Evolutionary conservation across 1,140 invertebrate genomes (phyloP), one percentile per base, ranked within the genome.

Genomic region (Drosophila willistoni): DNA sequence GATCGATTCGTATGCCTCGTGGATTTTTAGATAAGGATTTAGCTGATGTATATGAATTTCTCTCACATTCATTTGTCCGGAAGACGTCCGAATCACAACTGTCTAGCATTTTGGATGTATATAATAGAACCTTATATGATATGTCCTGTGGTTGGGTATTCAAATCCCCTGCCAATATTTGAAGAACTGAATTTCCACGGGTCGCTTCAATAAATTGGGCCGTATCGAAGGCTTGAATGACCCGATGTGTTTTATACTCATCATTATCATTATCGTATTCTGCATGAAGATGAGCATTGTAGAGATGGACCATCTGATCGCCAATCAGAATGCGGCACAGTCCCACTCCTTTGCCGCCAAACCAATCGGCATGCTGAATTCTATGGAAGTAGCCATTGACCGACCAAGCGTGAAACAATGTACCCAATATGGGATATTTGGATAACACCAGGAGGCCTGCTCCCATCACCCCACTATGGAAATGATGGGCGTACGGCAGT

Each of bases 371-470:
- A 93, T 99, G 98, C 56, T 98, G 96, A 74, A 99, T 94, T 93
- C 98, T 98, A 92, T 99, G 98, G 62, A 98, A 95, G 90, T 99
- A 99, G 3, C 98, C 98, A 94, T 99, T 99, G n/a, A 99, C 93
- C 34, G 97, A 94, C 96, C 97, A 99, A 68, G 96, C 95, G 92
- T 98, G 97, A 80, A 97, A 98, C 87, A 98, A 96, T 0, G 96
- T 96, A 91, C 98, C 96, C 82, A 96, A 93, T 54, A 99, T 98
- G n/a, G 94, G 93, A 93, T 96, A 96, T 91, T 95, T 96, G 22
- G 98, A 98, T 70, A 99, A 96, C 39, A 99, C 94, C 92, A 98
- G 98, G 19, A 98, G 92, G 13, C 98, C 98, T 70, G 98, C 98
- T 9, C 98, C 98, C 76, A 97, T 93, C 2, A 98, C 96, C 6